Base-by-base conservation (phyloP, 2,888 invertebrate species). In the Cremastobaeus sp. region DNA sequence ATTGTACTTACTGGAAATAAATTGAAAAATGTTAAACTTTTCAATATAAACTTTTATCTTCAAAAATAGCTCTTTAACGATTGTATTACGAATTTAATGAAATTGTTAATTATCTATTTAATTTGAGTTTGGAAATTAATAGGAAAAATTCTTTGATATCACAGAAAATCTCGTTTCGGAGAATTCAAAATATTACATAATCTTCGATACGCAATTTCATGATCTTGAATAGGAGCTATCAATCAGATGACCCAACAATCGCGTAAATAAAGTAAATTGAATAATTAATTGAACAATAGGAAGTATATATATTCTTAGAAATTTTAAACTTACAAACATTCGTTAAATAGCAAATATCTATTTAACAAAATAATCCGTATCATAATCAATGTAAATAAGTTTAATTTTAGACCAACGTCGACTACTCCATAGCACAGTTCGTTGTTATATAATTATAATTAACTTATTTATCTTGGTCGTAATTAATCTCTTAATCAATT, bases 201-300 rank as follows among this genome's bases (percentile, higher is more conserved):
- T 65, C 18, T 12, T 47, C 41, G 57, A 71, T 66, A 50, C 60
- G 68, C 47, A 43, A 65, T n/a, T 41, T 50, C 48, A 50, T 65
- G 59, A 47, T 69, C 62, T 17, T 62, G 47, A 52, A 66, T 66
- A 11, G 47, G 50, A 65, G 37, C 70, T 59, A 68, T 71, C 54
- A 71, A 75, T 68, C 55, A 68, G 68, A 68, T 68, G 65, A 68
- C 52, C 75, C 39, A 41, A 59, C 57, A 71, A 75, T 71, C 64
- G 64, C 62, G 47, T 66, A 62, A 64, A 71, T 75, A 71, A 71
- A 66, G 21, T 59, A 45, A 57, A 57, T 11, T 20, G 59, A 47
- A 59, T 37, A 50, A 11, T 35, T 32, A 20, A 37, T 9, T 50
- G 47, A 62, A 48, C 52, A 48, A 66, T 35, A 66, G 45, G 55